These are phyloP conservation scores for Tetrapedia diversipes DNA, from an alignment of 2,888 invertebrate species.

Conservation along the genomic window DNA sequence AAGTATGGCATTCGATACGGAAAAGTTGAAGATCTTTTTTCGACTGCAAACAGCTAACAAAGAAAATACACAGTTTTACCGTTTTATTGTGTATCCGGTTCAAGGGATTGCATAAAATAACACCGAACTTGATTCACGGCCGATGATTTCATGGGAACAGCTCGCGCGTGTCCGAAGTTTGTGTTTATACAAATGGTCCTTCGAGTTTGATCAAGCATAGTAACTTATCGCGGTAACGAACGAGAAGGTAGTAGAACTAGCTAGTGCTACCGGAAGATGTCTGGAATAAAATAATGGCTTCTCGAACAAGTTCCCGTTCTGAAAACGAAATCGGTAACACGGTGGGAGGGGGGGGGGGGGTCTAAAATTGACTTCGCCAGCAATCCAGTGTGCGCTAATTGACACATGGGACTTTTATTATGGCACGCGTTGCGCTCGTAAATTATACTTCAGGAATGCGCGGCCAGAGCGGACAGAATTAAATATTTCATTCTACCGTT, in stretches of 20 bases:
- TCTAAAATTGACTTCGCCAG: constrained; percentile 35
- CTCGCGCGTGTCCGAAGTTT: not conserved
- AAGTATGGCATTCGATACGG: too few relatives aligned
- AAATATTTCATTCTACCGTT: not conserved
- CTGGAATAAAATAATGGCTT: constrained; percentile 6
- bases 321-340: constrained; percentile 21
- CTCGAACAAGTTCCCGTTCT: constrained; percentile 1
- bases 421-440: constrained; percentile 26
- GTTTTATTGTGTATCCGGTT: too few relatives aligned
- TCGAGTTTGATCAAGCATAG: not conserved
- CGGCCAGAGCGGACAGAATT: not conserved
- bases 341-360: not conserved
- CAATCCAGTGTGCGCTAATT: constrained; percentile 19
- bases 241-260: not conserved
- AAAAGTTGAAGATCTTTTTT: too few relatives aligned
- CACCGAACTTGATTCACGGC: not conserved
- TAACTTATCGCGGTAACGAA: constrained; percentile 1
- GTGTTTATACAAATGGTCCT: not conserved
- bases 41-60: too few relatives aligned
- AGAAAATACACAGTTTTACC: too few relatives aligned
- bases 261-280: not conserved
- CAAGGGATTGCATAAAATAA: too few relatives aligned
- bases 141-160: not conserved
- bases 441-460: constrained; percentile 20
- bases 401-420: constrained; percentile 18